Evolutionary conservation across 2,797 vertebrate genomes (phyloP).

Genomic region (Lateolabrax maculatus): DNA sequence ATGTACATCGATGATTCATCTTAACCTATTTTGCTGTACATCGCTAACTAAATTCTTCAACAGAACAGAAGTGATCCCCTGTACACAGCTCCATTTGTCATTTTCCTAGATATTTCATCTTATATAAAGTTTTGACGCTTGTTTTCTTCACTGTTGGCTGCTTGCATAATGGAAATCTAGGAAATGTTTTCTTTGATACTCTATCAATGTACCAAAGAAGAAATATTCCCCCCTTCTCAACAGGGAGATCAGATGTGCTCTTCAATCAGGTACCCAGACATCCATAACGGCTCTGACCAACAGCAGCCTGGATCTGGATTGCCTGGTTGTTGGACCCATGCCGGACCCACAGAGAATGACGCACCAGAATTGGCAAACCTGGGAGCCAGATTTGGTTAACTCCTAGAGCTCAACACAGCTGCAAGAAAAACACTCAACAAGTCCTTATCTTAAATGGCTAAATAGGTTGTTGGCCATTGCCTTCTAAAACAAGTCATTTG

Average conservation of each 20-base stretch:
- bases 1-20: slow-evolving; percentile 64
- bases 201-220: not conserved
- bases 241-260: not conserved
- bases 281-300: not conserved
- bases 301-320: not conserved
- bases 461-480: not conserved
- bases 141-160: not conserved
- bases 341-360: not conserved
- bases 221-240: not conserved
- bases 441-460: not conserved
- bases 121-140: slow-evolving; percentile 5
- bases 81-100: slow-evolving; percentile 1
- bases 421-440: not conserved
- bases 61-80: slow-evolving; percentile 12
- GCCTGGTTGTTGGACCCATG: not conserved
- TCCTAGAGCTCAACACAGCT: not conserved
- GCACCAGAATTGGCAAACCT: not conserved
- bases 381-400: not conserved
- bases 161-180: slow-evolving; percentile 8
- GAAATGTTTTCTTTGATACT: slow-evolving; percentile 18
- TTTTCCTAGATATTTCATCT: slow-evolving; percentile 20
- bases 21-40: slow-evolving; percentile 52
- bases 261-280: no score
- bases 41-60: slow-evolving; percentile 25
- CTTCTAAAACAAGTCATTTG: no score